Conservation (phyloP, 2,888 invertebrate species). For the Harpalus rubripes region DNA sequence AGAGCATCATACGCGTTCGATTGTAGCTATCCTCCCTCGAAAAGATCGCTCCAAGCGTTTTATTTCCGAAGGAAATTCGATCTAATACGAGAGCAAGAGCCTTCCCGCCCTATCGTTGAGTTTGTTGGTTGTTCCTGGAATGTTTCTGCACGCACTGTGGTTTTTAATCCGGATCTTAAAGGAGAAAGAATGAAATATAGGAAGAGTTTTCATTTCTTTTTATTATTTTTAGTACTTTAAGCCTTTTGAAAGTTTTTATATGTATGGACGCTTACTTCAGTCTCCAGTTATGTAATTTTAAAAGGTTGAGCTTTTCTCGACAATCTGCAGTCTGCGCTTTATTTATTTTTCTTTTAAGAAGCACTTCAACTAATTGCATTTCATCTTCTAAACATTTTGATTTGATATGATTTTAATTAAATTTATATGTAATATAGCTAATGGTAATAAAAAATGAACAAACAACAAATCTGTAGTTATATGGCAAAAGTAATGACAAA, state of each 20-base stretch:
- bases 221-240: background rate
- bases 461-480: too few species aligned
- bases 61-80: conserved; percentile 65
- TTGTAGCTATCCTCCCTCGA: conserved; percentile 27
- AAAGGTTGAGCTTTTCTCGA: background rate
- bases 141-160: conserved; percentile 38
- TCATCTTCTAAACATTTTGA: background rate
- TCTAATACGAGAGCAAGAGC: conserved; percentile 24
- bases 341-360: background rate
- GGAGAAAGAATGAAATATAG: conserved; percentile 33
- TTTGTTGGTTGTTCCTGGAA: conserved; percentile 49
- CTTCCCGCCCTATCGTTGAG: conserved; percentile 26
- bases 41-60: conserved; percentile 45
- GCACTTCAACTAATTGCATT: background rate
- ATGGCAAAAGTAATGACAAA: too few species aligned
- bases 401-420: background rate
- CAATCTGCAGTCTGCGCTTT: background rate
- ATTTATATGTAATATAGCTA: background rate
- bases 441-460: too few species aligned
- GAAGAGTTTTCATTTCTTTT: background rate
- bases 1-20: conserved; percentile 22
- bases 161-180: conserved; percentile 45
- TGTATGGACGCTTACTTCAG: background rate
- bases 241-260: background rate
- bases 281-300: conserved; percentile 6